Evolutionary conservation across 1,140 invertebrate species (phyloP).

Genomic region (Atopsyche davidsoni): DNA sequence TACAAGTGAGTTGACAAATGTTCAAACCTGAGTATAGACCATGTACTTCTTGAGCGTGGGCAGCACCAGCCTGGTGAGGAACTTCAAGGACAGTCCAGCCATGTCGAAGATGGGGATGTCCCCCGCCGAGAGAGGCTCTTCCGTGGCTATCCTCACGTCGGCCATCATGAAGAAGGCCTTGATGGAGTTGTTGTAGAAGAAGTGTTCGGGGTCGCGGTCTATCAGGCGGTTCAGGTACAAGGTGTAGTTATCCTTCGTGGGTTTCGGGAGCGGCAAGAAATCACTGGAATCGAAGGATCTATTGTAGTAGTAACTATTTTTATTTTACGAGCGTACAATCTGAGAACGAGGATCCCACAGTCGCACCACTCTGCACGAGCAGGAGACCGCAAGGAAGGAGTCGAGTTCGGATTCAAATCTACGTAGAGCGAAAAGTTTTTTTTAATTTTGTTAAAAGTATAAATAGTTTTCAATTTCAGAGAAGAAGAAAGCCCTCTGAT

Average conservation of each 20-base stretch:
- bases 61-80: constrained; percentile 57
- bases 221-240: constrained; percentile 56
- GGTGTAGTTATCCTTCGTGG: constrained; percentile 51
- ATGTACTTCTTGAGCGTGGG: constrained; percentile 59
- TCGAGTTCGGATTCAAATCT: no score
- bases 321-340: no score
- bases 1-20: neutral
- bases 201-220: constrained; percentile 55
- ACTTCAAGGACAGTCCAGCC: constrained; percentile 53
- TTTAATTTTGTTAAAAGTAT: no score
- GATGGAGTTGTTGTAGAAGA: constrained; percentile 59
- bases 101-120: constrained; percentile 68
- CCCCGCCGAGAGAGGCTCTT: constrained; percentile 50
- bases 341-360: no score
- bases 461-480: no score
- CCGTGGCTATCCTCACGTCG: constrained; percentile 56
- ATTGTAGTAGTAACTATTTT: no score
- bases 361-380: no score
- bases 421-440: no score
- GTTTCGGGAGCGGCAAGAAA: constrained; percentile 52
- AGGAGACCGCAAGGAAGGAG: no score
- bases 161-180: constrained; percentile 65
- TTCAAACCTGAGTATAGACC: constrained; percentile 54
- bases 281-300: constrained; percentile 45
- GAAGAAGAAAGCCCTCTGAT: no score